These are phyloP conservation scores for Drosophila neocordata DNA, from an alignment of 1,140 invertebrate genomes.

Conservation along the genomic window DNA sequence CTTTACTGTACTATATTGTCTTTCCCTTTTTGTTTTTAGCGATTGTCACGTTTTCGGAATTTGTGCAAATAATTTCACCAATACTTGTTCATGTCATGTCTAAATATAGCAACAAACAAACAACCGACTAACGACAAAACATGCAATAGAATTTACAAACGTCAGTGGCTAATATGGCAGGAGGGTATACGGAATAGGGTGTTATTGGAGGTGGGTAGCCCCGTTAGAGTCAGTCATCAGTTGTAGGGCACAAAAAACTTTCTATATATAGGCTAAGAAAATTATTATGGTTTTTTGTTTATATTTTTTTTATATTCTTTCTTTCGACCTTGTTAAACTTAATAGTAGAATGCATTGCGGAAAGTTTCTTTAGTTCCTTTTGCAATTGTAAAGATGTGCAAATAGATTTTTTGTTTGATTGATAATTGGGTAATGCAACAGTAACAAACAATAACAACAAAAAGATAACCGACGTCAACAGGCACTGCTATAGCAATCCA, in stretches of 20 bases:
- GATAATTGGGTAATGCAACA: not conserved
- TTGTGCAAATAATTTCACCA: slow-evolving; percentile 67
- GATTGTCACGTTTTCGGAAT: slow-evolving; percentile 70
- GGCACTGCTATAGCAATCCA: not conserved
- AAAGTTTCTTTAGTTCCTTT: not conserved
- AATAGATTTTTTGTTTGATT: slow-evolving; percentile 3
- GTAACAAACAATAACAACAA: no score
- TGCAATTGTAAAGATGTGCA: not conserved
- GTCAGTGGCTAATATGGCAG: slow-evolving; percentile 41
- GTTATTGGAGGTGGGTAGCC: not conserved
- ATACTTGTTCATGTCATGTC: slow-evolving; percentile 57
- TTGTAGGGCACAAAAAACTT: not conserved
- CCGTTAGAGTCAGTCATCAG: not conserved
- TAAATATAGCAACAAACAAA: slow-evolving; percentile 60
- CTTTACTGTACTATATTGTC: slow-evolving; percentile 18
- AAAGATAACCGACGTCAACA: not conserved
- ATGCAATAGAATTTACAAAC: slow-evolving; percentile 70
- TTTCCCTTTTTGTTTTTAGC: slow-evolving; percentile 20
- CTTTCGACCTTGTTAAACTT: not conserved
- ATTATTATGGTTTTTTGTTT: not conserved
- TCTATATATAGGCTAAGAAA: not conserved
- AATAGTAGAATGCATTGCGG: not conserved
- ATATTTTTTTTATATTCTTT: not conserved
- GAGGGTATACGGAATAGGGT: not conserved
- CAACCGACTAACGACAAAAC: slow-evolving; percentile 47